Percentiles rank a stretch among this genome's conserved stretches.
These are phyloP conservation scores for Drosophila cracens DNA, from an alignment of 2,888 invertebrate species.

Conservation along the genomic window DNA sequence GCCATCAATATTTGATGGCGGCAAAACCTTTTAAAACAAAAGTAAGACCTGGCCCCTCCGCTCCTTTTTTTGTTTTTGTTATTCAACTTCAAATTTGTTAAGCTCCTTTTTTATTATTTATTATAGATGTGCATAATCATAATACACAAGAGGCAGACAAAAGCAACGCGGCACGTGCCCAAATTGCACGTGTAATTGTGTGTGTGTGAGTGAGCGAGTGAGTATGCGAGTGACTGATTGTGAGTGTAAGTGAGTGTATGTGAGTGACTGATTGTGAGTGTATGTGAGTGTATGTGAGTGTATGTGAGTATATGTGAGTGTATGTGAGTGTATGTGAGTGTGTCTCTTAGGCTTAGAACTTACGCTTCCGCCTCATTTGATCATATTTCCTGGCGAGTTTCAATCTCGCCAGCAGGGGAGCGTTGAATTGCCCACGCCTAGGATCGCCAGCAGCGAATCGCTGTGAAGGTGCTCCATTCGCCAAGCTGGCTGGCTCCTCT, in stretches of 20 bases:
- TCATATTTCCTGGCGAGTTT: not conserved
- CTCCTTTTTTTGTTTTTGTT: not conserved
- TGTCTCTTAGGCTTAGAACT: not conserved
- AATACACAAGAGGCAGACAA: slow-evolving; percentile 27
- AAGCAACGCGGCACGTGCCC: slow-evolving; percentile 19
- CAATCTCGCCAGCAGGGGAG: not conserved
- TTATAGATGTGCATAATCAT: slow-evolving; percentile 52
- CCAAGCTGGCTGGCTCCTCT: not conserved
- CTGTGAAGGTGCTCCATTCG: not conserved
- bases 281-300: too few species aligned
- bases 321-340: not conserved
- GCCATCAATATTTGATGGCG: slow-evolving; percentile 75
- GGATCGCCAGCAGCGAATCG: not conserved
- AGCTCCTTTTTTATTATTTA: slow-evolving; percentile 49
- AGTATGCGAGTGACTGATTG: not conserved
- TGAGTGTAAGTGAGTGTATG: not conserved
- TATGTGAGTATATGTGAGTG: not conserved
- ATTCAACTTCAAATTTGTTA: slow-evolving; percentile 26
- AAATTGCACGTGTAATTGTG: slow-evolving; percentile 11
- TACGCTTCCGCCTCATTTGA: not conserved
- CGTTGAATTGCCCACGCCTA: not conserved
- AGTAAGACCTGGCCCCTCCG: slow-evolving; percentile 14
- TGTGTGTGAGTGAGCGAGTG: not conserved
- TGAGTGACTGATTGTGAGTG: not conserved
- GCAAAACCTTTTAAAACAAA: slow-evolving; percentile 43